Evolutionary conservation across 2,888 invertebrate genomes (phyloP).

Genomic region (Drosophila buzzatii): DNA sequence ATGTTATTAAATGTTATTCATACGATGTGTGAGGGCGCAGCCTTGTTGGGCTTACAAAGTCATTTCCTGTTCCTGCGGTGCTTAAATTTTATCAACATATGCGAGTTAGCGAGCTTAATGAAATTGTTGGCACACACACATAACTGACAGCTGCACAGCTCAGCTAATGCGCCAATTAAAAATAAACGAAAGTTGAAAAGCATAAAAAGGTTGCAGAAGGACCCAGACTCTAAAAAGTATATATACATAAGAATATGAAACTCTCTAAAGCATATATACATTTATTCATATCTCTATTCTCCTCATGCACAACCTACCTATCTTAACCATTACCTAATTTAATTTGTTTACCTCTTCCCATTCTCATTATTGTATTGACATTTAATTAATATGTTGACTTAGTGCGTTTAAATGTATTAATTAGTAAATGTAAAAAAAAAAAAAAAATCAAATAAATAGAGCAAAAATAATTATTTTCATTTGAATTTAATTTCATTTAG

Average conservation of each 20-base stretch:
- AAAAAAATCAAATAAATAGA: neutral
- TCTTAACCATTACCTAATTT: neutral
- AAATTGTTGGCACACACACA: conserved; percentile 33
- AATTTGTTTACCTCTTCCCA: neutral
- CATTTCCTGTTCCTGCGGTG: conserved; percentile 48
- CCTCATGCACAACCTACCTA: neutral
- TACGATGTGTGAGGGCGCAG: conserved; percentile 45
- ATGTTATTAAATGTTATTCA: conserved; percentile 68
- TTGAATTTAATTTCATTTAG: conserved; percentile 8
- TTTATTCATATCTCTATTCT: neutral
- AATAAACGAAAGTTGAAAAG: neutral
- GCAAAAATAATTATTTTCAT: neutral
- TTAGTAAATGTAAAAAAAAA: conserved; percentile 14
- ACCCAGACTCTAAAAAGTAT: neutral
- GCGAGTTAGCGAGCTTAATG: conserved; percentile 35
- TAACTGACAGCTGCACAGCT: conserved; percentile 17
- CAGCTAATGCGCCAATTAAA: conserved; percentile 34
- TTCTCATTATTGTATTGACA: neutral
- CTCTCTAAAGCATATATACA: neutral
- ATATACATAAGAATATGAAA: neutral
- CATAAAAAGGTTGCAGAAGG: neutral
- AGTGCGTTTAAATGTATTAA: neutral
- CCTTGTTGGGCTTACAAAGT: conserved; percentile 39
- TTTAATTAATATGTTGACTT: conserved; percentile 15
- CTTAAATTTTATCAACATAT: conserved; percentile 52